phyloP scores from a whole-genome alignment of 2,888 invertebrate genomes.

The Lasioglossum zephyrum region DNA sequence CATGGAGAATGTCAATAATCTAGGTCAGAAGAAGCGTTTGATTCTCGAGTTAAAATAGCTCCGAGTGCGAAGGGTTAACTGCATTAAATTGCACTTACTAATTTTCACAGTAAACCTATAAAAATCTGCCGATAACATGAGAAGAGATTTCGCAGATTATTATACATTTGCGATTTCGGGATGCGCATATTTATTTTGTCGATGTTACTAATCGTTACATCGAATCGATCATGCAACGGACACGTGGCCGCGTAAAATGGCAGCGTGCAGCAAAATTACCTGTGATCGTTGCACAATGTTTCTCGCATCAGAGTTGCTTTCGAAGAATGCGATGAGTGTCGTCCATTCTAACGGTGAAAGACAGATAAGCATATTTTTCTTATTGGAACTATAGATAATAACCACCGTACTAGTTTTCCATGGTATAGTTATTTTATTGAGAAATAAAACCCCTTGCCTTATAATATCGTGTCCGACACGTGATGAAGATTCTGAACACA shows the following conservation, averaged over 20 bases:
- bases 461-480: no score
- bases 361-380: conserved; percentile 12
- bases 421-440: neutral
- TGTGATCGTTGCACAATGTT: conserved; percentile 16
- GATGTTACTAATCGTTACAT: conserved; percentile 10
- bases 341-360: conserved; percentile 8
- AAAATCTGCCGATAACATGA: neutral
- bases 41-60: no score
- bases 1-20: no score
- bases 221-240: conserved; percentile 11
- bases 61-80: no score
- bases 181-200: neutral
- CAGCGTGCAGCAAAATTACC: conserved; percentile 10
- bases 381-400: neutral
- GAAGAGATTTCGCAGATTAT: neutral
- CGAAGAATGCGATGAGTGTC: conserved; percentile 10
- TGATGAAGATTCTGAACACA: no score
- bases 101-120: neutral
- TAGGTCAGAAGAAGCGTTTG: no score
- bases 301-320: neutral
- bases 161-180: neutral
- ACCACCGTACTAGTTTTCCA: neutral
- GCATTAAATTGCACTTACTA: no score
- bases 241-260: neutral
- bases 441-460: no score